A percentile compares a stretch with the other conserved stretches of the same genome.
Evolutionary conservation across 2,888 invertebrate species (phyloP).

Genomic region (Acleris emargana): DNA sequence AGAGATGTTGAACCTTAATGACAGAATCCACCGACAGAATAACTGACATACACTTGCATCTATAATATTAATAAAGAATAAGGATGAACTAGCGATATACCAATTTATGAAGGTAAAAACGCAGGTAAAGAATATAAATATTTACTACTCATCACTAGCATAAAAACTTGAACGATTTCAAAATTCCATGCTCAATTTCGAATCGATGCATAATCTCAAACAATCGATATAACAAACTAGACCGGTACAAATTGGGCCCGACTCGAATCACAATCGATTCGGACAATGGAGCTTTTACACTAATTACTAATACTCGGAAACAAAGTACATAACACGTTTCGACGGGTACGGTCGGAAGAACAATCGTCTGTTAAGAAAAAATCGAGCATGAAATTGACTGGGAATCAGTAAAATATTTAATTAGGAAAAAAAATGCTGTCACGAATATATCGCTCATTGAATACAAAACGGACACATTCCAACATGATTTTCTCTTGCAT

Average conservation of each 20-base stretch:
- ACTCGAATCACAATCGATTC: slow-evolving; percentile 58
- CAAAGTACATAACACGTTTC: slow-evolving; percentile 26
- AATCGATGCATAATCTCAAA: slow-evolving; percentile 35
- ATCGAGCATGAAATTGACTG: too few species aligned
- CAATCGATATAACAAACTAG: slow-evolving; percentile 49
- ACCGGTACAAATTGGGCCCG: slow-evolving; percentile 52
- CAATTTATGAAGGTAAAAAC: too few species aligned
- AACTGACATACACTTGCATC: too few species aligned
- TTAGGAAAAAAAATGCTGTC: too few species aligned
- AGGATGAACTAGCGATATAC: too few species aligned
- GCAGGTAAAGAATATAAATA: not conserved
- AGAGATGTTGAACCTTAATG: too few species aligned
- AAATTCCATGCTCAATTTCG: slow-evolving; percentile 26
- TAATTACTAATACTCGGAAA: slow-evolving; percentile 60
- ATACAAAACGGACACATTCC: too few species aligned
- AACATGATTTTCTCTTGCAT: too few species aligned
- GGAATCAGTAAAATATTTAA: too few species aligned
- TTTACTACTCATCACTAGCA: not conserved
- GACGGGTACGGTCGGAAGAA: slow-evolving; percentile 27
- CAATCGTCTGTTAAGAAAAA: not conserved
- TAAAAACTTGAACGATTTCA: slow-evolving; percentile 9
- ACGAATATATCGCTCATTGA: too few species aligned
- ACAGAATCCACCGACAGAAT: too few species aligned
- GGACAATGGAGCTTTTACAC: slow-evolving; percentile 58
- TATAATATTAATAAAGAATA: too few species aligned